Conservation (phyloP, 2,888 invertebrate genomes). For the Conchocele bisecta region DNA sequence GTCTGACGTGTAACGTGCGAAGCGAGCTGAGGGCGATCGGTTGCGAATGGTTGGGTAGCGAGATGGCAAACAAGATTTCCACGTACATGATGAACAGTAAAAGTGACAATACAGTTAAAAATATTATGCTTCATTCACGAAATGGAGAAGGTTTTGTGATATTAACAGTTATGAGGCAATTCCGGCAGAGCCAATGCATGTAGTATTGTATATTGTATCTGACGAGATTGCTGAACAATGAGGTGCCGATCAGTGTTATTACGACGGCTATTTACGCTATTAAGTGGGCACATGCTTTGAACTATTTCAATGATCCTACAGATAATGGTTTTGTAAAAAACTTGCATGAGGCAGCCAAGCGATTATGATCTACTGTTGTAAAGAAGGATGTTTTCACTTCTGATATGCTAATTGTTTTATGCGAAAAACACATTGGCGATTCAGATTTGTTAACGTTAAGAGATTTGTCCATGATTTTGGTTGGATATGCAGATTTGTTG, state of each 20-base stretch:
- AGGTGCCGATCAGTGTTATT: conserved; percentile 19
- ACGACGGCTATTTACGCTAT: conserved; percentile 20
- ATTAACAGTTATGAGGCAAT: conserved; percentile 2
- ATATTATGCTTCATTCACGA: conserved; percentile 29
- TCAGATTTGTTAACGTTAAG: conserved; percentile 26
- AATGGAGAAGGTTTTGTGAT: conserved; percentile 33
- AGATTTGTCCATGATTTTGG: conserved; percentile 40
- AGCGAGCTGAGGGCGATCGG: background rate
- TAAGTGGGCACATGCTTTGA: conserved; percentile 44
- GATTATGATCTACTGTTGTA: conserved; percentile 7
- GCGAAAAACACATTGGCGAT: conserved; percentile 6
- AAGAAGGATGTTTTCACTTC: conserved; percentile 39
- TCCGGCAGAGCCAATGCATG: conserved; percentile 33
- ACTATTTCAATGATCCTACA: conserved; percentile 29
- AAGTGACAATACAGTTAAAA: conserved; percentile 36
- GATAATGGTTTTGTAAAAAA: conserved; percentile 42
- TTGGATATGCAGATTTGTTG: conserved; percentile 33
- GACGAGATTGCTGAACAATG: conserved; percentile 29
- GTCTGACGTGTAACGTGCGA: background rate
- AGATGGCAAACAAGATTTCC: conserved; percentile 20
- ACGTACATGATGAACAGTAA: conserved; percentile 12
- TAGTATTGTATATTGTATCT: conserved; percentile 29
- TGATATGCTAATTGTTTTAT: conserved; percentile 34
- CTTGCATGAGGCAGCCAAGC: conserved; percentile 36
- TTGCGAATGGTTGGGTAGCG: background rate